Percentiles rank a stretch among this genome's conserved stretches.
Evolutionary conservation across 2,113 vertebrate genomes (phyloP).

Genomic region (Aphyosemion australe): DNA sequence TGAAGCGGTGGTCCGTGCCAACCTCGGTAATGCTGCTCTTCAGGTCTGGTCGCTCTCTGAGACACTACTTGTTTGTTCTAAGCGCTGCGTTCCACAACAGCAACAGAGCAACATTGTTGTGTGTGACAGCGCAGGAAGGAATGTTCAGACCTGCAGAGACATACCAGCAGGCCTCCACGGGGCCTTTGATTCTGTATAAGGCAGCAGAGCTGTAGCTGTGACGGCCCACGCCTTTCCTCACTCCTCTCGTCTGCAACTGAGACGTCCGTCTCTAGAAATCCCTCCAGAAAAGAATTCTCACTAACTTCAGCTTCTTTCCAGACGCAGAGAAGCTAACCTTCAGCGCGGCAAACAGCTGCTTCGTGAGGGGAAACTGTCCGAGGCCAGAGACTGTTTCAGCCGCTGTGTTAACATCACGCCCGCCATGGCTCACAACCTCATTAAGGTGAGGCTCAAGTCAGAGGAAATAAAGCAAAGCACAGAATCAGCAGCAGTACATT

Average conservation of each 20-base stretch:
- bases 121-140: conserved; percentile 5
- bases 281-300: neutral
- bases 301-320: conserved; percentile 49
- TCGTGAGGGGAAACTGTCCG: conserved; percentile 88
- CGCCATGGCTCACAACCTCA: conserved; percentile 91
- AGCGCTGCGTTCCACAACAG: conserved; percentile 12
- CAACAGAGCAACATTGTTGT: conserved; percentile 1
- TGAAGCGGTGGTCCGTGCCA: neutral
- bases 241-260: neutral
- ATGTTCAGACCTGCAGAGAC: conserved; percentile 13
- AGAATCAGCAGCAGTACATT: no score
- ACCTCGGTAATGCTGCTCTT: neutral
- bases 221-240: no score
- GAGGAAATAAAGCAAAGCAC: no score
- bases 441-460: conserved; percentile 81
- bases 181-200: neutral
- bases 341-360: conserved; percentile 90
- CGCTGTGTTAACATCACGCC: conserved; percentile 91
- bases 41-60: neutral
- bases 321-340: conserved; percentile 88
- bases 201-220: neutral
- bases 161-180: neutral
- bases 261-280: neutral
- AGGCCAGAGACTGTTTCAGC: conserved; percentile 92
- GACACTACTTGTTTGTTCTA: conserved; percentile 16